phyloP scores from a whole-genome alignment of 2,888 invertebrate species.

The Dasypogon diadema region DNA sequence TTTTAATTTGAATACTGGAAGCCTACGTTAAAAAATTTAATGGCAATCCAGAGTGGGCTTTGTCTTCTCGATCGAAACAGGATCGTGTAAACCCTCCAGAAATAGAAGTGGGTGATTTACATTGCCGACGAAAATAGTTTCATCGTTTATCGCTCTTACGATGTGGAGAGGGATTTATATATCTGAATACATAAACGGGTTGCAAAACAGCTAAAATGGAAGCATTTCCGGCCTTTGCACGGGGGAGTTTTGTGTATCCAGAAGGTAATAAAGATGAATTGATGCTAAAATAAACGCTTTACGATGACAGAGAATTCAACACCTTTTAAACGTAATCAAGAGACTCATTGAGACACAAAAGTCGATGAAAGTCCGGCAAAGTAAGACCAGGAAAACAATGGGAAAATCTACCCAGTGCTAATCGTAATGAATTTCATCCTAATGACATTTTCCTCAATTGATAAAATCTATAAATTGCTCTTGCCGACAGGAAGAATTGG shows the following conservation, averaged over 20 bases:
- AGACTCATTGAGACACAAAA: not conserved
- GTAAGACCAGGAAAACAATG: not conserved
- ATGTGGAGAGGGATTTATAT: not conserved
- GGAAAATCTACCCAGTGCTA: not conserved
- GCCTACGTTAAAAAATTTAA: no score
- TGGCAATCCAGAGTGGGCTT: no score
- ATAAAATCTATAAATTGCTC: not conserved
- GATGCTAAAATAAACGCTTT: not conserved
- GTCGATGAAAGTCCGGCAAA: not conserved
- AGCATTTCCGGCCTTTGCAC: conserved; percentile 12
- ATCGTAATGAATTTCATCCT: not conserved
- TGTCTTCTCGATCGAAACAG: not conserved
- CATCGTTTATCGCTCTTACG: not conserved
- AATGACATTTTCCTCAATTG: not conserved
- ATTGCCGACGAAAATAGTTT: not conserved
- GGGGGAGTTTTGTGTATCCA: no score
- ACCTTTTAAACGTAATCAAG: not conserved
- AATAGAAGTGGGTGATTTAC: conserved; percentile 5
- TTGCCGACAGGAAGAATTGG: not conserved
- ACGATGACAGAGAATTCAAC: not conserved
- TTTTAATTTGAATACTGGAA: no score
- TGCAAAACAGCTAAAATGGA: not conserved
- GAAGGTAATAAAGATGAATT: no score
- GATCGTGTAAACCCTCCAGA: conserved; percentile 8
- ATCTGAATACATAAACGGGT: not conserved